Base-by-base conservation (phyloP, 2,113 vertebrate genomes). In the Emydocephalus ijimae region DNA sequence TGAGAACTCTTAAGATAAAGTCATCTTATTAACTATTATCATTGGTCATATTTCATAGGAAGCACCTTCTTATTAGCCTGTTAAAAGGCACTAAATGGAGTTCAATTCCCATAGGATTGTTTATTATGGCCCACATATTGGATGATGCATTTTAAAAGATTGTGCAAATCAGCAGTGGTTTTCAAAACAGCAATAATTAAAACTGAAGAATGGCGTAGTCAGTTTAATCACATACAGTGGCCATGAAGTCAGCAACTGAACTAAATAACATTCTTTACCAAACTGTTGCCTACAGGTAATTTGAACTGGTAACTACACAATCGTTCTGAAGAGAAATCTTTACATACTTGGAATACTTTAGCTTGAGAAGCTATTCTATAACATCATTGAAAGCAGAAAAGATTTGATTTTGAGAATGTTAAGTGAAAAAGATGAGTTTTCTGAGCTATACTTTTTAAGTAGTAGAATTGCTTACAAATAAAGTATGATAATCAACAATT, bases 11-110 rank as follows among this genome's bases (percentile, higher is more conserved):
- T 57, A 92, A 85, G 1, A 34, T 93, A 29, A 91, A 45, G 69
- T 86, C 90, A 89, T 55, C 55, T 86, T 59, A 91, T 89, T 91
- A 89, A 56, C 39, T 90, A 23, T 57, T 34, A 93, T 90, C 56
- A 57, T 7, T 69, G 39, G 57, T 50, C 91, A 93, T 39, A 59
- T 93, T 90, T 92, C 45, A 23, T 89, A 87, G 88, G 69, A 89
- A 88, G 18, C 45, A 61, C 52, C 88, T 87, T 18, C 89, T 93
- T 61, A 54, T 64, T 89, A 85, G 91, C 55, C 56, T 61, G 57
- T 87, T 90, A 74, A 48, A 48, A 54, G 14, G 15, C 57, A 54
- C 81, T 90, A 52, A 87, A 69, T 21, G 34, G 26, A 52, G 39
- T 29, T 24, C 23, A 92, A 10, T 3, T 85, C 87, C 87, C 26